Conservation (phyloP, 2,888 invertebrate species). For the Paralinhomoeus sp. region DNA sequence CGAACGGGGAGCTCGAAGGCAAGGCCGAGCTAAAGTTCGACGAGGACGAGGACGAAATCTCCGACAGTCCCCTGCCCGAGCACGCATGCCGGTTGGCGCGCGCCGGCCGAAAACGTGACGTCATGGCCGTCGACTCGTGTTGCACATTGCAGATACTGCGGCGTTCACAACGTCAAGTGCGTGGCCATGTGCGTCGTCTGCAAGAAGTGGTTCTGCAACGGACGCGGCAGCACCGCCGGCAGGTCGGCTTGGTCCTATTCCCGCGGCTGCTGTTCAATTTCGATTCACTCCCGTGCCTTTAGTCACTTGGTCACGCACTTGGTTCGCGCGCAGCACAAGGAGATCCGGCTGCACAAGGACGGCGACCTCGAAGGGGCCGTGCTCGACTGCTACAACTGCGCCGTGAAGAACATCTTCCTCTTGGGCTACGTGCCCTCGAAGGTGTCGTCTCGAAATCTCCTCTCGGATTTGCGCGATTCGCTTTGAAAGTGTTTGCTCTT, state of each 20-base stretch:
- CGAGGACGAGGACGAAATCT: conserved; percentile 33
- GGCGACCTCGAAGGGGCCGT: conserved; percentile 92
- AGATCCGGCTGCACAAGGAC: conserved; percentile 85
- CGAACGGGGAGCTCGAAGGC: conserved; percentile 8
- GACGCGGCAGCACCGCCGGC: conserved; percentile 84
- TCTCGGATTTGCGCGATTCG: too few relatives aligned
- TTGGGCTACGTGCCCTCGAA: conserved; percentile 63
- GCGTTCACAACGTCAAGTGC: conserved; percentile 84
- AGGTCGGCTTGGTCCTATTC: too few relatives aligned
- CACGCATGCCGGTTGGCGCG: conserved; percentile 52
- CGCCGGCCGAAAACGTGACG: too few relatives aligned
- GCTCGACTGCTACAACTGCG: conserved; percentile 94
- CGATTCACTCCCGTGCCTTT: too few relatives aligned
- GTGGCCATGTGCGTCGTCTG: conserved; percentile 96
- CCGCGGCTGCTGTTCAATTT: too few relatives aligned
- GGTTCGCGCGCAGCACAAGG: conserved; percentile 95
- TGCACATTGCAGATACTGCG: conserved; percentile 78
- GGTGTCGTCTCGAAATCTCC: neutral
- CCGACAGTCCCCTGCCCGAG: conserved; percentile 59
- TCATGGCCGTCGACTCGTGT: conserved; percentile 31
- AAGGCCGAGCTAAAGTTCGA: conserved; percentile 17
- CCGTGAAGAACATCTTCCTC: conserved; percentile 88
- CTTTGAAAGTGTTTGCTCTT: too few relatives aligned
- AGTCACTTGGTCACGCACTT: conserved; percentile 97
- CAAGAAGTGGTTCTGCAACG: conserved; percentile 99